Base-by-base conservation (phyloP, 2,888 invertebrate species). In the Leucoma salicis region DNA sequence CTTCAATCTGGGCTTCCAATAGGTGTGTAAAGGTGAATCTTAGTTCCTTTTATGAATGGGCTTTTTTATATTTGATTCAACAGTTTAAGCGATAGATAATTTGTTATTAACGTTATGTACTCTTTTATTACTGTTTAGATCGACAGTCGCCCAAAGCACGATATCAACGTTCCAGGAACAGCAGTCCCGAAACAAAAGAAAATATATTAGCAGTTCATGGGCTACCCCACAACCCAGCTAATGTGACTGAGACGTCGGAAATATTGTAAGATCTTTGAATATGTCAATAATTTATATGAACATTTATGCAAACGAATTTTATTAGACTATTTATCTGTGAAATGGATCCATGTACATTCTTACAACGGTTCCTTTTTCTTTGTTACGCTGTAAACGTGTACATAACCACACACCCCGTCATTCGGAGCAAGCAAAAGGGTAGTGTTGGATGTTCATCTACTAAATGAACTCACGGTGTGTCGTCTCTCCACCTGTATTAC, bases 11-110 rank as follows among this genome's bases (percentile, higher is more conserved):
- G 57, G 49, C 53, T 70, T 49, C 62, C 73, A 57, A 60, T 76
- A 86, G 87, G 87, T 87, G 79, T 79, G 86, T 86, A 84, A 82
- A 83, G 83, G 83, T 82, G 82, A 82, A 82, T 82, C 76, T 56
- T 55, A 49, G 57, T 66, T 56, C 31, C 47, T 36, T 42, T 49
- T 14, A 48, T 44, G 3, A 11, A 15, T 31, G 21, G 21, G 1
- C 21, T 8, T 3, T 21, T 21, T 1, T 21, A 16, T 21, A 21
- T 8, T 21, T 3, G 8, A 3, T 1, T 21, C 1, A 21, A n/a
- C n/a, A n/a, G n/a, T 21, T 21, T 8, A 21, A 8, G 1, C 6
- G 6, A 21, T 6, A 4, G 21, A 2, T n/a, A 27, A 27, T n/a
- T n/a, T 11, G 27, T 27, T 27, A 27, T 27, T 5, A n/a, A n/a